Percentiles rank a stretch among this genome's conserved stretches.
Conservation (phyloP, 2,888 invertebrate genomes). For the Lottia scabra region DNA sequence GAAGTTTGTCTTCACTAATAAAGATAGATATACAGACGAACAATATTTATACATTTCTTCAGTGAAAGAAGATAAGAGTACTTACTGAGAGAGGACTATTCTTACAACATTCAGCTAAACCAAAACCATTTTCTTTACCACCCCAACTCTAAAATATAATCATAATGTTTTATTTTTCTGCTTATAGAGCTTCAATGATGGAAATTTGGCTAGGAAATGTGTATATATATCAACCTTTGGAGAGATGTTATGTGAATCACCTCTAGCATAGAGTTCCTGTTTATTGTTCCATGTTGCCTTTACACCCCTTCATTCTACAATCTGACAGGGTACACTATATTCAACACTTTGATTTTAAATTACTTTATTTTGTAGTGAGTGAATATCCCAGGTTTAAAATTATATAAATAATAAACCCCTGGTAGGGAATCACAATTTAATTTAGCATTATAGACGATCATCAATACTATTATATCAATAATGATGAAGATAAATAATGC, state of each 20-base stretch:
- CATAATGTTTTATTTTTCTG: background rate
- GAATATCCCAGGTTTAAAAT: background rate
- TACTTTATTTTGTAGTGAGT: background rate
- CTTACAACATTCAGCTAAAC: conserved; percentile 84
- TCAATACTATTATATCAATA: background rate
- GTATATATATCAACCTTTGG: too few relatives aligned
- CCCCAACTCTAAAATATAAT: conserved; percentile 78
- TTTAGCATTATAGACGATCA: conserved; percentile 7
- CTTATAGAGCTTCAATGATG: too few relatives aligned
- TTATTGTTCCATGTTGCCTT: too few relatives aligned
- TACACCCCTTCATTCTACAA: too few relatives aligned
- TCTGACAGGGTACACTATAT: too few relatives aligned
- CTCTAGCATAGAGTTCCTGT: too few relatives aligned
- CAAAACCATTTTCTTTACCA: conserved; percentile 88
- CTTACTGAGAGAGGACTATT: conserved; percentile 74
- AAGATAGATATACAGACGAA: too few relatives aligned
- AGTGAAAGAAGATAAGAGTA: conserved; percentile 9
- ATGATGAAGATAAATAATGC: conserved; percentile 16
- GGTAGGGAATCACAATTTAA: background rate
- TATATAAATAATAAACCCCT: background rate
- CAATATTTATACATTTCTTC: too few relatives aligned
- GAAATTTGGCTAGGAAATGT: too few relatives aligned
- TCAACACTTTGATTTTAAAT: background rate
- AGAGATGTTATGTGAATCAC: too few relatives aligned
- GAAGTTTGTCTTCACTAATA: too few relatives aligned